phyloP scores from a whole-genome alignment of 2,113 vertebrate species.

The Corapipo altera region DNA sequence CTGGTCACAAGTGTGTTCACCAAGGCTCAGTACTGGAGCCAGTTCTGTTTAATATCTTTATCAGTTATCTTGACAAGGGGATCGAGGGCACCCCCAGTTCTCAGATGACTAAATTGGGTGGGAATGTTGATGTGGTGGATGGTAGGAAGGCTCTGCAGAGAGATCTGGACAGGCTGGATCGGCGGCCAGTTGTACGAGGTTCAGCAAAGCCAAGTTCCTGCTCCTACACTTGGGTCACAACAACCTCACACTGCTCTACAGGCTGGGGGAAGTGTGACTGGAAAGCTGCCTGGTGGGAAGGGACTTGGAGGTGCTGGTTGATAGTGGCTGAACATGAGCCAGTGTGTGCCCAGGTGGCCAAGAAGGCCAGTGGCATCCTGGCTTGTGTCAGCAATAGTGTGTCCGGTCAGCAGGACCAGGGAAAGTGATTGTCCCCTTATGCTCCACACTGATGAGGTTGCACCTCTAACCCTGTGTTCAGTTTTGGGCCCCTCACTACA shows the following conservation, averaged over 20 bases:
- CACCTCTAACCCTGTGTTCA: background rate
- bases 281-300: background rate
- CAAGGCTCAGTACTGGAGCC: background rate
- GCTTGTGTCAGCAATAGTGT: background rate
- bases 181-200: background rate
- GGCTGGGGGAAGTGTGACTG: background rate
- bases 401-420: background rate
- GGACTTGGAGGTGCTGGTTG: background rate
- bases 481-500: background rate
- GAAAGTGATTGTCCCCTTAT: background rate
- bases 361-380: background rate
- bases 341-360: fast-evolving
- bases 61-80: background rate
- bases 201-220: background rate
- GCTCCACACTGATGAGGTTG: background rate
- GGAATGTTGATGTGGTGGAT: background rate
- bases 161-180: background rate
- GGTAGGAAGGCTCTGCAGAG: background rate
- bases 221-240: background rate
- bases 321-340: too few relatives aligned
- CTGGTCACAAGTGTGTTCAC: background rate
- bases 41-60: background rate
- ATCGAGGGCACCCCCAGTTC: background rate
- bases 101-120: background rate
- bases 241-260: background rate